Evolutionary conservation across 2,888 invertebrate species (phyloP), one percentile per base, ranked within the genome.

Genomic region (Patella pellucida): DNA sequence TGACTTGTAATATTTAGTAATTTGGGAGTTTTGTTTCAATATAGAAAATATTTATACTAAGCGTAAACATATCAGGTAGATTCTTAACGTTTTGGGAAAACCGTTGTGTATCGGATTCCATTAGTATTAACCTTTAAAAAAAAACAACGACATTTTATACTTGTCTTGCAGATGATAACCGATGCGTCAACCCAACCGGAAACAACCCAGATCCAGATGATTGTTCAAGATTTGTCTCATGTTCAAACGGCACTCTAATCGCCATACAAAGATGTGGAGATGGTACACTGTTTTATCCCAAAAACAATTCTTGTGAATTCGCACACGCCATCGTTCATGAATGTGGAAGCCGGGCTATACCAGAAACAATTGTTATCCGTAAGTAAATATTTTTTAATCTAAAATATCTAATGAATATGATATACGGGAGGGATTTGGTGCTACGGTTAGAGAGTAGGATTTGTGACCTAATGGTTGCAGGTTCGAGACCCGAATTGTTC

Each of bases 191-290:
- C 27, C 78, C 81, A 51, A 79, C 80, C n/a, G 84, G 84, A 14
- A 84, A 83, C 75, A 84, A 82, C 77, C 76, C 80, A 5, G 82
- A 84, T 72, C 84, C 84, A 31, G 82, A 84, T 7, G 84, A 84
- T 71, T 84, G 84, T 72, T 84, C 84, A 12, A 77, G 77, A 16
- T 84, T 84, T 74, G 68, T 84, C 23, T 83, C 84, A 1, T 84
- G 84, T 69, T 75, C 82, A 12, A 84, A 84, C 71, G 82, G 82
- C 19, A 83, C 84, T 4, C 72, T 84, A 77, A 78, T 83, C 56
- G 84, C 84, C 19, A 76, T 82, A 1, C 84, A 82, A 62, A 71
- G 81, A 5, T 84, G 84, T 62, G 80, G 82, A 41, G 84, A 84
- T 70, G 82, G 84, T 16, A 84, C 84, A 3, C 76, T 84, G 27